Base-by-base conservation (phyloP, 2,888 invertebrate genomes). In the Harpalus rufipes region DNA sequence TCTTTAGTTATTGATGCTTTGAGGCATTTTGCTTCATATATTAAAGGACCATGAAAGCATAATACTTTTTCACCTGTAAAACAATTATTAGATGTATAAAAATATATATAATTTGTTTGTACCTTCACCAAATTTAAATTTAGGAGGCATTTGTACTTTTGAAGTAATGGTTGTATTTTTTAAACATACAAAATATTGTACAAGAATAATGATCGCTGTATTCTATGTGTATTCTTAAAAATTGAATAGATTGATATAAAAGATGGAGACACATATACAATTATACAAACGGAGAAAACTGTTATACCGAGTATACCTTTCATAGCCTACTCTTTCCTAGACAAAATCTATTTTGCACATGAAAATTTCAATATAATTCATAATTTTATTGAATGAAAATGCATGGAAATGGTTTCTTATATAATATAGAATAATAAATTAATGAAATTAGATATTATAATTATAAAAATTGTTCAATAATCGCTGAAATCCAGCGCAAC, bases 1-100 rank as follows among this genome's bases (percentile, higher is more conserved):
- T 97, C 97, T 90, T 97, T 97, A 1, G 95, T 94, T 86, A 96
- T 92, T 81, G 95, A 94, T 87, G 95, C 94, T 91, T 97, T 97
- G 32, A 98, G 93, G 89, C 98, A 97, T 94, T 99, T 99, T 56
- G 98, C 98, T 92, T 99, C 98, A 90, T 99, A 99, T 87, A 99
- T 96, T 39, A 98, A 92, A 2, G 98, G 98, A 0, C 98, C 98
- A 91, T 99, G 98, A 90, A 97, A 99, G 91, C 99, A 99, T 39
- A 99, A 91, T 7, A 99, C 97, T 90, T 96, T 96, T 91, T 97
- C 97, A 85, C 96, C 96, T 96, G 90, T 21, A 72, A 41, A 68
- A 14, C 5, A 68, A 68, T 68, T 39, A 68, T n/a, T 32, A 32
- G 6, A 39, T 68, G 7, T 10, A 25, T 63, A 25, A 63, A 12